These are phyloP conservation scores for Pipistrellus pygmaeus DNA, from an alignment of 2,797 vertebrate genomes.

Conservation along the genomic window DNA sequence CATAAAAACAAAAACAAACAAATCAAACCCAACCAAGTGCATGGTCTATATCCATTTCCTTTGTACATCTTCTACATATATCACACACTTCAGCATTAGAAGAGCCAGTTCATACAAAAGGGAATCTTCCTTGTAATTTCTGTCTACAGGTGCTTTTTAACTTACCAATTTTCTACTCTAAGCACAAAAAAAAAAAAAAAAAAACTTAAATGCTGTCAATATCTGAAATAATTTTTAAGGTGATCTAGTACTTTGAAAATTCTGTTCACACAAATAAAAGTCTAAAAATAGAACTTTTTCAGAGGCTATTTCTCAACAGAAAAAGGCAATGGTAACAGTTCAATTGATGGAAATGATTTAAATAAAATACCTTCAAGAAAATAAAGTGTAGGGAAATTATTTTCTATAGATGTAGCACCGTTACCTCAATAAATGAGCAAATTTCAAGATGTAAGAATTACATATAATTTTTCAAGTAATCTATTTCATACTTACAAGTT, in stretches of 20 bases:
- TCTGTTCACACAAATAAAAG: constrained; percentile 58
- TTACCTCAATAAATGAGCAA: constrained; percentile 53
- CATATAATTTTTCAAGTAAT: constrained; percentile 59
- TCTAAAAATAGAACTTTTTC: constrained; percentile 56
- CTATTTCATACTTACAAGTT: constrained; percentile 57
- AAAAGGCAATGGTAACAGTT: constrained; percentile 46
- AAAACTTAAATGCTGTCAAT: neutral
- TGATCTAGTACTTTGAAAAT: constrained; percentile 43
- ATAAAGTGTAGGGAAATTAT: neutral
- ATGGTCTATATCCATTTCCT: constrained; percentile 47
- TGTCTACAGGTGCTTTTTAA: constrained; percentile 16
- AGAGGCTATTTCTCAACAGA: constrained; percentile 56
- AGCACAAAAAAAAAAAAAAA: neutral
- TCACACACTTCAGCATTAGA: constrained; percentile 34
- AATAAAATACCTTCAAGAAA: constrained; percentile 49
- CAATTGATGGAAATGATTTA: constrained; percentile 14
- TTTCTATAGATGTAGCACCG: constrained; percentile 68
- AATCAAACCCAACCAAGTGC: neutral
- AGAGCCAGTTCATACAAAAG: constrained; percentile 50
- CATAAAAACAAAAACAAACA: constrained; percentile 61
- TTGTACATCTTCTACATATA: neutral
- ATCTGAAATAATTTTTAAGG: constrained; percentile 60
- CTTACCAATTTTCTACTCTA: constrained; percentile 41
- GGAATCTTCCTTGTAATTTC: constrained; percentile 10
- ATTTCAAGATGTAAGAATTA: constrained; percentile 58